Evolutionary conservation across 2,888 invertebrate species (phyloP).

Genomic region (Glyphotaelius pellucidus): DNA sequence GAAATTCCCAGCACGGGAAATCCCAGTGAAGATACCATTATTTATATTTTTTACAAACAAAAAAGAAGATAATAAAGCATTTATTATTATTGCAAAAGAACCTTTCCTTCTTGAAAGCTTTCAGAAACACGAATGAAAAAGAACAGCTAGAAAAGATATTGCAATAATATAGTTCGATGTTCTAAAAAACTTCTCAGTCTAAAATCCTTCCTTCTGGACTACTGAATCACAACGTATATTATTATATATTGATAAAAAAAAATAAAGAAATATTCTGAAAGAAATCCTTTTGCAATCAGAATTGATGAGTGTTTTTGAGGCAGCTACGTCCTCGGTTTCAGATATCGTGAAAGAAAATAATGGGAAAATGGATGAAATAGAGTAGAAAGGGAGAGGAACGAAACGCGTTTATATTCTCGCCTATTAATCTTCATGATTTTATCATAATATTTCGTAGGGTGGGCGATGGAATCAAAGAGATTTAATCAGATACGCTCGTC

Average conservation of each 20-base stretch:
- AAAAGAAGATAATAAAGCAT: too few species aligned
- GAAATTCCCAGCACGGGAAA: too few species aligned
- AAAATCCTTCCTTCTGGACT: background rate
- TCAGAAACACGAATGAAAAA: background rate
- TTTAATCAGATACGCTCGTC: slow-evolving; percentile 19
- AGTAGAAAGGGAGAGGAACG: background rate
- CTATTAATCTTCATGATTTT: slow-evolving; percentile 30
- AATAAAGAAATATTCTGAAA: background rate
- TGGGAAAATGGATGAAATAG: background rate
- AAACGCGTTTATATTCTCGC: background rate
- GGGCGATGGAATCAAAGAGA: slow-evolving; percentile 12
- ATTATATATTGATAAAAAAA: background rate
- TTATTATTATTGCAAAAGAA: background rate
- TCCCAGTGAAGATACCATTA: too few species aligned
- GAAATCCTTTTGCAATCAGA: background rate
- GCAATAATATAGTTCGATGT: background rate
- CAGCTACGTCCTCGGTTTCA: background rate
- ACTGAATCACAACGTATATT: background rate
- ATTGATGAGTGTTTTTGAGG: background rate
- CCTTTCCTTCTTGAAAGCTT: background rate
- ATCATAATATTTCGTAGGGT: slow-evolving; percentile 19
- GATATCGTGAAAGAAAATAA: background rate
- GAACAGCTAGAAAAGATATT: background rate
- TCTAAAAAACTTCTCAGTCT: too few species aligned
- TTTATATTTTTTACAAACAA: too few species aligned